Evolutionary conservation across 2,113 vertebrate species (phyloP).

Genomic region (Leptodactylus fuscus): DNA sequence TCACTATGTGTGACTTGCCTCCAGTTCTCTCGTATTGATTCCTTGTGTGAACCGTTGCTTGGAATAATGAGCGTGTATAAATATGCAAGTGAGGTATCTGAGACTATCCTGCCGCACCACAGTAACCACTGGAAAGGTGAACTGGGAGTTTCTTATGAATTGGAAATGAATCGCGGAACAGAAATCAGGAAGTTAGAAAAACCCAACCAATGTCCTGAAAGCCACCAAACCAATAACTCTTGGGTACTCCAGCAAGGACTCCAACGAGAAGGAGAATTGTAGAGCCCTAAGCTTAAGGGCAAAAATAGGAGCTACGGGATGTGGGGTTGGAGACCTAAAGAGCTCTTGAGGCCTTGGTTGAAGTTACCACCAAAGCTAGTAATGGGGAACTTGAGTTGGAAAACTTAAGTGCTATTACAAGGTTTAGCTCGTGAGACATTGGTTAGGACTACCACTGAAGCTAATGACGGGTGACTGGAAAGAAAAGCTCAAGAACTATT

Average conservation of each 20-base stretch:
- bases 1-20: conserved; percentile 54
- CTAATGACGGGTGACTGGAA: neutral
- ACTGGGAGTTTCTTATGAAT: neutral
- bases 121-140: neutral
- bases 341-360: no score
- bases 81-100: conserved; percentile 50
- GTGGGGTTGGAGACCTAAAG: no score
- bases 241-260: neutral
- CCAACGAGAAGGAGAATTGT: neutral
- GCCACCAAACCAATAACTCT: neutral
- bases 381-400: no score
- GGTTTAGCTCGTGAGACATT: no score
- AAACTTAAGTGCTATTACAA: no score
- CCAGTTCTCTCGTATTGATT: conserved; percentile 55
- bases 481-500: neutral
- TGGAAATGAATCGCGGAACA: neutral
- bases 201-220: neutral
- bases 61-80: conserved; percentile 57
- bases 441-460: neutral
- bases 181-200: neutral
- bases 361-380: no score
- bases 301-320: neutral
- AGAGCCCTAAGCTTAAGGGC: neutral
- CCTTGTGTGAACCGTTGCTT: conserved; percentile 40
- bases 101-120: neutral